Percentiles rank a stretch among this genome's conserved stretches.
Conservation (phyloP, 2,888 invertebrate genomes). For the Lordiphosa fenestrarum region DNA sequence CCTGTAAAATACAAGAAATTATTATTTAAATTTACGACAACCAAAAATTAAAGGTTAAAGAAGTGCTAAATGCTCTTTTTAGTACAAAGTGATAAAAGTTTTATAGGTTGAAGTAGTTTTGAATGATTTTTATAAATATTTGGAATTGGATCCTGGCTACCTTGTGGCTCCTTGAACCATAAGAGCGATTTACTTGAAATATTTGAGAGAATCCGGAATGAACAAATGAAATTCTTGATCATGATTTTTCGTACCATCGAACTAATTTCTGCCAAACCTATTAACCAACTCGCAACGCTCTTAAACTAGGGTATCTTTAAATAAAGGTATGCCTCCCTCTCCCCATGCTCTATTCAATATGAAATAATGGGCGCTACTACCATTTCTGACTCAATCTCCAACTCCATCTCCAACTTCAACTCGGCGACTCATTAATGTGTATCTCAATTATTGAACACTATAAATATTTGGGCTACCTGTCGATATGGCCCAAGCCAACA, state of each 20-base stretch:
- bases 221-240: too few species aligned
- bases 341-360: conserved; percentile 55
- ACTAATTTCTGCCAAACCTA: too few species aligned
- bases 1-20: conserved; percentile 51
- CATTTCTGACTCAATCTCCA: conserved; percentile 50
- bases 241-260: too few species aligned
- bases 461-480: conserved; percentile 79
- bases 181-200: too few species aligned
- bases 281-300: background rate
- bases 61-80: conserved; percentile 11
- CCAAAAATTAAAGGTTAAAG: conserved; percentile 18
- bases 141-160: too few species aligned
- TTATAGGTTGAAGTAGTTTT: too few species aligned
- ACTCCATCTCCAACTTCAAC: conserved; percentile 6
- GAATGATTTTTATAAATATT: too few species aligned
- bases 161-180: too few species aligned
- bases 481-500: conserved; percentile 57
- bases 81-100: too few species aligned
- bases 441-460: conserved; percentile 78
- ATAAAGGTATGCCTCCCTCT: background rate
- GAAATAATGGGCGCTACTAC: conserved; percentile 71
- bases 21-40: conserved; percentile 58
- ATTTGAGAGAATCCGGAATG: too few species aligned
- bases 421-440: conserved; percentile 73
- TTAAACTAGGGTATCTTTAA: background rate